phyloP scores from a whole-genome alignment of 2,888 invertebrate species.

The Latheticus oryzae region DNA sequence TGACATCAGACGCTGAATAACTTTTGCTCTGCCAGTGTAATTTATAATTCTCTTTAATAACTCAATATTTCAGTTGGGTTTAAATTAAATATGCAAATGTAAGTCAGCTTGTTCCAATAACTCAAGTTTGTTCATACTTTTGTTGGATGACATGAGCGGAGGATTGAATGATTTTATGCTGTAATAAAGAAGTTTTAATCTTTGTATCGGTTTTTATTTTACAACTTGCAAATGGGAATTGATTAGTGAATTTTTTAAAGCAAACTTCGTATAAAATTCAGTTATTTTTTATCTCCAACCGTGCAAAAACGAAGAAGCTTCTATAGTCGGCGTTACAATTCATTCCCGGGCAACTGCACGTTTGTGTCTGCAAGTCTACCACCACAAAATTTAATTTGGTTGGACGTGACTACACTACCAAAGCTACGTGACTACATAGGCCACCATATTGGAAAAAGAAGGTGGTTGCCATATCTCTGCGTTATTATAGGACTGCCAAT shows the following conservation, averaged over 20 bases:
- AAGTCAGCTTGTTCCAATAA: constrained; percentile 47
- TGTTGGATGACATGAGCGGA: no score
- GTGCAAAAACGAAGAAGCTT: neutral
- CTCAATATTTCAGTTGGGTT: constrained; percentile 37
- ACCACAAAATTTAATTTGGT: constrained; percentile 62
- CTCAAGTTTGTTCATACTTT: no score
- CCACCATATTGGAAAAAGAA: constrained; percentile 29
- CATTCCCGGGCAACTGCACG: constrained; percentile 37
- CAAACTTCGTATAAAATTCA: no score
- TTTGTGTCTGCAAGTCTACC: constrained; percentile 43
- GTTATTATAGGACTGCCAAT: constrained; percentile 17
- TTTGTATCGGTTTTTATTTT: no score
- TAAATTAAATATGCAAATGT: constrained; percentile 49
- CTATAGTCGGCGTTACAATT: constrained; percentile 23
- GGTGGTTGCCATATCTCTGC: constrained; percentile 1
- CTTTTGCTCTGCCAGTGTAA: constrained; percentile 10
- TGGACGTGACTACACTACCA: constrained; percentile 58
- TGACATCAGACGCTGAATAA: constrained; percentile 9
- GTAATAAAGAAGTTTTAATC: no score
- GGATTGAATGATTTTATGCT: no score
- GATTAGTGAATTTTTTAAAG: no score
- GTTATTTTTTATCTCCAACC: no score
- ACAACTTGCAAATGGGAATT: no score
- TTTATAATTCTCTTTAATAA: constrained; percentile 35
- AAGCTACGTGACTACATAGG: constrained; percentile 47